Base-by-base conservation (phyloP, 2,113 vertebrate species). In the Mesoclemmys tuberculata region DNA sequence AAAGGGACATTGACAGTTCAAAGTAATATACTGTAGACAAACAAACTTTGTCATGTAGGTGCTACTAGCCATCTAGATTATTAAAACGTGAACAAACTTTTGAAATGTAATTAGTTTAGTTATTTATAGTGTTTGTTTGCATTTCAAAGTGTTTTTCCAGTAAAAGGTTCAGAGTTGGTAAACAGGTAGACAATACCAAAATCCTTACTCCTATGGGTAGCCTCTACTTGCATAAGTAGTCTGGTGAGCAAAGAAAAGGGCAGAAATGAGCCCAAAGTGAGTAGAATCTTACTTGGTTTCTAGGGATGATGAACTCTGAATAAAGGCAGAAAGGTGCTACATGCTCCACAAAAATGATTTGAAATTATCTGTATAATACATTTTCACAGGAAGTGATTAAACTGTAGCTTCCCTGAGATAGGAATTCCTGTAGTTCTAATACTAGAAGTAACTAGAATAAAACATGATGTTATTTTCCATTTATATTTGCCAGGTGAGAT, bases 281-380 rank as follows among this genome's bases (percentile, higher is more conserved):
- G 46, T 24, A 84, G 44, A 46, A 78, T 56, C 71, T 74, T 92
- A 68, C 93, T 56, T 86, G 94, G 88, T 85, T 93, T 84, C 84
- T 93, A 58, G 0, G 18, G 81, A 87, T 68, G 90, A 93, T 84
- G 83, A 94, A 97, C 93, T 56, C 27, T 68, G 88, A 89, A 93
- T 92, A 90, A 96, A 95, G 93, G 92, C 58, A 96, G 78, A 95
- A 80, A 85, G 88, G 95, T 82, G 56, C 89, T 49, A 82, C 81
- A 71, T 13, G 41, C 78, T 78, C 74, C 24, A 46, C 74, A 46
- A 46, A 77, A 27, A 29, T 77, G 26, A 89, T 89, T 90, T 11
- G 6, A 92, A 94, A 90, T 93, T 55, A 92, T 18, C 52, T 4
- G 1, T 16, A 75, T 82, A 96, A 93, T 94, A 94, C 35, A 90